These are phyloP conservation scores for Leptinotarsa juncta DNA, from an alignment of 2,888 invertebrate species.

Conservation along the genomic window DNA sequence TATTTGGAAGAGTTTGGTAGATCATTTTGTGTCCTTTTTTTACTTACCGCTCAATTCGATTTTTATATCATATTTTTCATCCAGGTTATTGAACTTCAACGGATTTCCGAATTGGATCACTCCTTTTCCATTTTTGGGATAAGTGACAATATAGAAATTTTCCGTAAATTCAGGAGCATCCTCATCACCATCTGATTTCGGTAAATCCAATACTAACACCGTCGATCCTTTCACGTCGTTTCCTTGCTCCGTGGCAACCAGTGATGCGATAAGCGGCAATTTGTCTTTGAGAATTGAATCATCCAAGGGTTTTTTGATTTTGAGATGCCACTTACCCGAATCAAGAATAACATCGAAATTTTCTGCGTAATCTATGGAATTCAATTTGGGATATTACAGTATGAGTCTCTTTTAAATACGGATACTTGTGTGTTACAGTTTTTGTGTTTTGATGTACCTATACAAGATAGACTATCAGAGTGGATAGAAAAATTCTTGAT, in stretches of 20 bases:
- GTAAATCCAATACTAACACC: slow-evolving; percentile 25
- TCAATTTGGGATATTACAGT: not conserved
- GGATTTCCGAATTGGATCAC: slow-evolving; percentile 24
- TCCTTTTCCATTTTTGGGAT: slow-evolving; percentile 4
- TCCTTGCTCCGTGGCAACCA: slow-evolving; percentile 28
- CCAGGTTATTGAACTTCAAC: slow-evolving; percentile 8
- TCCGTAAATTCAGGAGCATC: slow-evolving; percentile 16
- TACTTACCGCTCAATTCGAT: slow-evolving; percentile 18
- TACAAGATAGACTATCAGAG: no score
- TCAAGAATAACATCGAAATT: slow-evolving; percentile 34
- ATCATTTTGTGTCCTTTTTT: not conserved
- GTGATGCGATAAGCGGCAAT: slow-evolving; percentile 26
- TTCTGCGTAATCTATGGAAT: slow-evolving; percentile 29
- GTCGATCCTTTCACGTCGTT: slow-evolving; percentile 17
- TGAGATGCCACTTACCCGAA: slow-evolving; percentile 33
- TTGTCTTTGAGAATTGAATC: slow-evolving; percentile 22
- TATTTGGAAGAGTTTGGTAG: not conserved
- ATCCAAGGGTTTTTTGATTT: slow-evolving; percentile 29
- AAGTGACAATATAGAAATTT: slow-evolving; percentile 17
- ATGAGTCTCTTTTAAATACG: not conserved
- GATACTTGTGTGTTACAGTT: not conserved
- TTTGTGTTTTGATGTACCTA: no score
- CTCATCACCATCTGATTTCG: slow-evolving; percentile 4
- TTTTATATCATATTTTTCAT: slow-evolving; percentile 3
- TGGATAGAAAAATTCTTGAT: no score